Evolutionary conservation across 2,888 invertebrate genomes (phyloP).

Genomic region (Nowickia ferox): DNA sequence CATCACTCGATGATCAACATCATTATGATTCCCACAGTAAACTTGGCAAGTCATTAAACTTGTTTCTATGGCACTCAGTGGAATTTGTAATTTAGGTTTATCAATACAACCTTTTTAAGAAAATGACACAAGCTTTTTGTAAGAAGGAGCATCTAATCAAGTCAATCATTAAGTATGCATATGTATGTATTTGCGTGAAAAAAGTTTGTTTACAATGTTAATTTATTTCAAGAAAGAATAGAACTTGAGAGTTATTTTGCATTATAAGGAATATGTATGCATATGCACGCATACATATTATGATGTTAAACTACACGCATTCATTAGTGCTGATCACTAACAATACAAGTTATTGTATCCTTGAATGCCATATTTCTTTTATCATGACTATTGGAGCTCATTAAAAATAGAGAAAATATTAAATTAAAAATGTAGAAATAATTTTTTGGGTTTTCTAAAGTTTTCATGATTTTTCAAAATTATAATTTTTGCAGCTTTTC

Average conservation of each 20-base stretch:
- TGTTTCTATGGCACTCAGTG: slow-evolving; percentile 37
- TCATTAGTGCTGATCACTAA: slow-evolving; percentile 23
- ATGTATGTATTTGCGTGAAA: slow-evolving; percentile 6
- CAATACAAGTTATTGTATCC: slow-evolving; percentile 41
- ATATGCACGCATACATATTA: slow-evolving; percentile 58
- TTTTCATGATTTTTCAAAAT: too few relatives aligned
- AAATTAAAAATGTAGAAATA: background rate
- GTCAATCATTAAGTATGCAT: slow-evolving; percentile 50
- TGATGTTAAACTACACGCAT: slow-evolving; percentile 58
- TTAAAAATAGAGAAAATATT: slow-evolving; percentile 6
- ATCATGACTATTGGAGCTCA: slow-evolving; percentile 14
- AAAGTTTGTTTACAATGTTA: slow-evolving; percentile 62
- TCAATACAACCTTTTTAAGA: slow-evolving; percentile 53
- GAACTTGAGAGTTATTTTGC: slow-evolving; percentile 1
- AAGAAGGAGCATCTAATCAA: slow-evolving; percentile 46
- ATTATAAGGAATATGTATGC: slow-evolving; percentile 25
- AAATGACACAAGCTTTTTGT: slow-evolving; percentile 46
- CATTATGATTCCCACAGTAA: slow-evolving; percentile 37
- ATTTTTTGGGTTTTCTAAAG: background rate
- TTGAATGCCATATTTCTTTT: slow-evolving; percentile 35
- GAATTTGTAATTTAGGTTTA: slow-evolving; percentile 47
- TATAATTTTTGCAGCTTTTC: background rate
- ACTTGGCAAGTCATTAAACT: slow-evolving; percentile 57
- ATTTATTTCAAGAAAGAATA: slow-evolving; percentile 43
- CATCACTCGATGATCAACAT: slow-evolving; percentile 8